Percentiles rank a stretch among this genome's conserved stretches.
Evolutionary conservation across 37 sponge, comb jelly and placozoan genomes (phyloP).

Genomic region (Lycopodina hypogea): DNA sequence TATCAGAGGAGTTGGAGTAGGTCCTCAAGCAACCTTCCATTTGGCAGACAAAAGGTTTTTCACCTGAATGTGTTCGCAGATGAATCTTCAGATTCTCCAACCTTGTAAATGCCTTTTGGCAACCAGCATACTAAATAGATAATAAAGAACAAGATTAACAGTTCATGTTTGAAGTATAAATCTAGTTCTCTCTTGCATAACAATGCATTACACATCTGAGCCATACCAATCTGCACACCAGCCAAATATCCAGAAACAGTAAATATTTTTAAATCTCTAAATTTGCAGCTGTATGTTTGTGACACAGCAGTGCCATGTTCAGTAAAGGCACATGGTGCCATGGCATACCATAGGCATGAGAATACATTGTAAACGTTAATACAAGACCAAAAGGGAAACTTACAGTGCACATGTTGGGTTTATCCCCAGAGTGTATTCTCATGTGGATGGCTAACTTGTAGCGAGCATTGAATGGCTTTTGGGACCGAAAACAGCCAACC

Average conservation of each 20-base stretch:
- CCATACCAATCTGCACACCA: too few species aligned
- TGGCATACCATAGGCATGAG: too few species aligned
- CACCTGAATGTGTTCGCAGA: constrained; percentile 92
- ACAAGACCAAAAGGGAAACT: too few species aligned
- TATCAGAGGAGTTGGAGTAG: constrained; percentile 94
- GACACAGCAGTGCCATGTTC: too few species aligned
- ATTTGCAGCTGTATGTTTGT: too few species aligned
- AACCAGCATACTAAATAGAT: constrained; percentile 69
- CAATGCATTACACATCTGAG: too few species aligned
- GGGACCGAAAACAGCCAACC: constrained; percentile 65
- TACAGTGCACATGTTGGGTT: constrained; percentile 94
- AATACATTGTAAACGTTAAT: too few species aligned
- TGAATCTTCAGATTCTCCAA: constrained; percentile 95
- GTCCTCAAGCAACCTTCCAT: constrained; percentile 78
- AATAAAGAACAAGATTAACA: too few species aligned
- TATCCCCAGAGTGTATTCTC: constrained; percentile 94
- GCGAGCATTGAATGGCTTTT: constrained; percentile 91
- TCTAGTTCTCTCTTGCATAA: too few species aligned
- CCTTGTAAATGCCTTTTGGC: constrained; percentile 89
- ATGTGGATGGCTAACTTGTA: constrained; percentile 95
- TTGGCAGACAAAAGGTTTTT: constrained; percentile 83
- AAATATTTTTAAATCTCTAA: too few species aligned
- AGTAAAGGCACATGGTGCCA: too few species aligned
- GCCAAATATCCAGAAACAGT: too few species aligned
- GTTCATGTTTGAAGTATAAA: not conserved